Evolutionary conservation across 2,113 vertebrate species (phyloP), one percentile per base, ranked within the genome.

Genomic region (Notarius lentiginosus): DNA sequence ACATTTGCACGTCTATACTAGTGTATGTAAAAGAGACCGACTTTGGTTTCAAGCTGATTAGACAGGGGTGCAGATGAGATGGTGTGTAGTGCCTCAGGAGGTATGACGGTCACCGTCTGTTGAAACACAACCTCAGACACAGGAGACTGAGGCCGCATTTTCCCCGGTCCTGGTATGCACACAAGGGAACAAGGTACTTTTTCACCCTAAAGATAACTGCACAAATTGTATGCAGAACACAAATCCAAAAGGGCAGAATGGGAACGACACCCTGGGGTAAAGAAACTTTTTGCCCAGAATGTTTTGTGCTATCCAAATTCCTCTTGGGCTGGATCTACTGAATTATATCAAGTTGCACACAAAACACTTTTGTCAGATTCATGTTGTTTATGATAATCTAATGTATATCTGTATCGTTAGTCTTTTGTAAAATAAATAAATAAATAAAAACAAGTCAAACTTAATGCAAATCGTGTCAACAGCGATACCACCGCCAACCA

Each of bases 61-160:
- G 94, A 41, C 85, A 94, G 89, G 63, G 89, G 90, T 47, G 90
- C 85, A 5, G 91, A 79, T 7, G 92, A 92, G 75, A 91, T 82
- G 41, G 92, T 84, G 61, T 89, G 8, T 18, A 89, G 82, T 56
- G 85, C 91, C 58, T 94, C 90, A 14, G 95, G 91, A 41, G 81
- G 90, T 87, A 95, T 90, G 58, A 94, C 91, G 7, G 89, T 93
- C 79, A 87, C 92, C 2, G 95, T 93, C 84, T 95, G 95, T 80
- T 96, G 95, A 83, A 94, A 91, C 47, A 92, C 41, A 66, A 93
- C 95, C 89, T 94, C 94, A 82, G 93, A 92, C 75, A 92, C 70
- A 15, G 92, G 93, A 68, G 92, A 90, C 15, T 10, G 90, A 11
- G 92, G 72, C 30, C 87, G 93, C 85, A 89, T 92, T 86, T 95